phyloP scores from a whole-genome alignment of 2,888 invertebrate genomes.

The Imbricaverruca yamaguchii region DNA sequence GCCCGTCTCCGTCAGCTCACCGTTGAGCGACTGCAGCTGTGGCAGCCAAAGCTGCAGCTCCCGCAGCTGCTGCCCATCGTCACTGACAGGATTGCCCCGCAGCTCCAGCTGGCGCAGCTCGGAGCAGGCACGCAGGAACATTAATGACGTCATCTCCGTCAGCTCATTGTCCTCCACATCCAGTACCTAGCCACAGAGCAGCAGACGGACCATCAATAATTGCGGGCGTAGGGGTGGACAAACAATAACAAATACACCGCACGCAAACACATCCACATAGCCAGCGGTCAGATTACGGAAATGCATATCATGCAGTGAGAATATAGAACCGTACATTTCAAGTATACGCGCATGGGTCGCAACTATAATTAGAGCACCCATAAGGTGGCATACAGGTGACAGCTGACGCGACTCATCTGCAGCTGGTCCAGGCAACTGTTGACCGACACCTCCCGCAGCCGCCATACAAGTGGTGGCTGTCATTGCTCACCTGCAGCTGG shows the following conservation, averaged over 20 bases:
- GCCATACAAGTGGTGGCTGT: no score
- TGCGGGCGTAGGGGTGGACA: no score
- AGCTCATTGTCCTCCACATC: not conserved
- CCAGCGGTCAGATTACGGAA: no score
- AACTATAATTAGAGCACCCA: no score
- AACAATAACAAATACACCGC: no score
- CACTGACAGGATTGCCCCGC: not conserved
- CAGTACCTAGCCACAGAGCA: not conserved
- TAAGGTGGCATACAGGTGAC: no score
- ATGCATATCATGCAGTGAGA: no score
- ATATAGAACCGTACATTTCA: no score
- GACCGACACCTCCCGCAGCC: not conserved
- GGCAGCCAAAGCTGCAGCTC: not conserved
- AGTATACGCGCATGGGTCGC: no score
- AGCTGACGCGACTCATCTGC: not conserved
- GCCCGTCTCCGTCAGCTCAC: not conserved
- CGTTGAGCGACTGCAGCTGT: slow-evolving; percentile 12
- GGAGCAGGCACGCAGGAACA: slow-evolving; percentile 4
- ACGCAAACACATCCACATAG: no score
- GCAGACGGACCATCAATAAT: no score
- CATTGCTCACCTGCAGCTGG: slow-evolving; percentile 6
- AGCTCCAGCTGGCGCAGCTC: not conserved
- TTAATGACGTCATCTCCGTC: not conserved
- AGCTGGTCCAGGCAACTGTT: slow-evolving; percentile 4
- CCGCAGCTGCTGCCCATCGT: not conserved